Percentiles rank a stretch among this genome's conserved stretches.
These are phyloP conservation scores for Oreocharis arfaki DNA, from an alignment of 2,113 vertebrate species.

Conservation along the genomic window DNA sequence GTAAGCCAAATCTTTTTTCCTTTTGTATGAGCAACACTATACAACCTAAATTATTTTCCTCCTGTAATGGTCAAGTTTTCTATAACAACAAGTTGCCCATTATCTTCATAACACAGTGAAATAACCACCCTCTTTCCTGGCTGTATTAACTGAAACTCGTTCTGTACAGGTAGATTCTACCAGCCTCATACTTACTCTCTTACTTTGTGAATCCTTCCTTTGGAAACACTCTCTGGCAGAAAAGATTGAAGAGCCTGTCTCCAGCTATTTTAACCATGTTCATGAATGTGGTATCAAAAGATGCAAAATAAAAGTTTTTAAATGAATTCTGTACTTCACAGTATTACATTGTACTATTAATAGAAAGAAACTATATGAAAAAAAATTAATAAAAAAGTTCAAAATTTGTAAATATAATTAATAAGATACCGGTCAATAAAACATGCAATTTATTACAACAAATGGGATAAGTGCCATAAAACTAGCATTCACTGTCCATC, in stretches of 20 bases:
- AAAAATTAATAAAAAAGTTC: not conserved
- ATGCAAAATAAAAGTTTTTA: not conserved
- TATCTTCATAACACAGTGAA: not conserved
- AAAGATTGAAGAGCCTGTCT: not conserved
- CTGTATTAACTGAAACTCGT: not conserved
- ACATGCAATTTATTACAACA: constrained; percentile 28
- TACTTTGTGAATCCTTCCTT: not conserved
- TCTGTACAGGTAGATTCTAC: not conserved
- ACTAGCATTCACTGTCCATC: not conserved
- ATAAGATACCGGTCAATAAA: constrained; percentile 4
- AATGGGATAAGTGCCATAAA: constrained; percentile 18
- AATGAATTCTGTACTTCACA: not conserved
- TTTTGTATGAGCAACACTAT: not conserved
- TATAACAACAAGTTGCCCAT: not conserved
- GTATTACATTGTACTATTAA: not conserved
- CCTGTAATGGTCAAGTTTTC: not conserved
- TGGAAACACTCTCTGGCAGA: not conserved
- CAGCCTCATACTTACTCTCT: not conserved
- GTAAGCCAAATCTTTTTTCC: not conserved
- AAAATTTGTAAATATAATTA: not conserved
- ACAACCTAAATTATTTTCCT: not conserved
- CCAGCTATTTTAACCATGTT: not conserved
- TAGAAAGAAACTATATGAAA: not conserved
- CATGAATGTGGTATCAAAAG: not conserved
- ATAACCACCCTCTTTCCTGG: not conserved